Conservation (phyloP, 2,113 vertebrate species). For the Pterocles gutturalis region DNA sequence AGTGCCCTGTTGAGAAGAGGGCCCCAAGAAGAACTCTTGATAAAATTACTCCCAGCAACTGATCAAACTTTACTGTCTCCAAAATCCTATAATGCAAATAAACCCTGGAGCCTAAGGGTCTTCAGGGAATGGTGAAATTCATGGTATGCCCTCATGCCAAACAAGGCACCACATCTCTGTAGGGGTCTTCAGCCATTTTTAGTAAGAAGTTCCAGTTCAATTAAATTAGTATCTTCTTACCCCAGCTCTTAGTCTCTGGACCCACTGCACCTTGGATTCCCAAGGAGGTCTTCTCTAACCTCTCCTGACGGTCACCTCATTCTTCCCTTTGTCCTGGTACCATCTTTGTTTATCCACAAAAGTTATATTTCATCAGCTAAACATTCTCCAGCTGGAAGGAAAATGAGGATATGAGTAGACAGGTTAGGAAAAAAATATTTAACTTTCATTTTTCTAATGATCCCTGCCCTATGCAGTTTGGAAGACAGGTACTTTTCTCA, state of each 20-base stretch:
- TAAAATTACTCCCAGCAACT: conserved; percentile 38
- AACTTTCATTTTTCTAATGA: neutral
- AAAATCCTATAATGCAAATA: conserved; percentile 35
- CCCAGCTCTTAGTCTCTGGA: neutral
- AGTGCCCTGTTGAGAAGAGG: neutral
- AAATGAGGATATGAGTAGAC: neutral
- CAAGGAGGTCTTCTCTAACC: neutral
- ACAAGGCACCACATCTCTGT: neutral
- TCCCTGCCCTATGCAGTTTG: neutral
- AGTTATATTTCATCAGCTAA: neutral
- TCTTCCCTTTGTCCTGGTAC: neutral
- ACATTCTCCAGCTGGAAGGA: neutral
- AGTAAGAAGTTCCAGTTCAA: neutral
- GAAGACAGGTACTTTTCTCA: neutral
- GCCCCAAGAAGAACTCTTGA: neutral
- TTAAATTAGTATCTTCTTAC: neutral
- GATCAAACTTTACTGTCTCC: conserved; percentile 9
- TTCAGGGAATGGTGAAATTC: conserved; percentile 36
- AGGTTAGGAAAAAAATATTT: neutral
- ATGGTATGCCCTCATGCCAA: neutral
- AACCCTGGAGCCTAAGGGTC: conserved; percentile 27
- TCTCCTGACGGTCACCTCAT: neutral
- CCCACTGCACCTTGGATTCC: neutral
- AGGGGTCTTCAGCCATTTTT: neutral
- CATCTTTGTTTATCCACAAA: neutral